phyloP scores from a whole-genome alignment of 2,113 vertebrate species.

The Channa argus region DNA sequence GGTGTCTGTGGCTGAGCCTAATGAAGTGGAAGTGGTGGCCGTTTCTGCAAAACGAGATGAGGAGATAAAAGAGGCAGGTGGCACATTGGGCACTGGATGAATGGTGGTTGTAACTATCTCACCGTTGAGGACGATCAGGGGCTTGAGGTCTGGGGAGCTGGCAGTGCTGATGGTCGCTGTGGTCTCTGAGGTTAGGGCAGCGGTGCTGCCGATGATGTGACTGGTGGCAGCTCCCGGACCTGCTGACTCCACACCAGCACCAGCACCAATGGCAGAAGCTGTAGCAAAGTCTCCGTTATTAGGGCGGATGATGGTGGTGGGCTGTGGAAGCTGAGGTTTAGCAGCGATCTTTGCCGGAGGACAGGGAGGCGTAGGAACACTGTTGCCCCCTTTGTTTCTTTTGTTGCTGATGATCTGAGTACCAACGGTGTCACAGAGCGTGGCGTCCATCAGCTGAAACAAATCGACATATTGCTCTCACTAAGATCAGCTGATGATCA shows the following conservation, averaged over 20 bases:
- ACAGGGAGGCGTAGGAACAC: slow-evolving; percentile 44
- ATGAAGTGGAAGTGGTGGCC: slow-evolving; percentile 49
- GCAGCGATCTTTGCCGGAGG: slow-evolving; percentile 68
- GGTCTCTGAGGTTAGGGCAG: slow-evolving; percentile 43
- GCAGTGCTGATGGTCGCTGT: slow-evolving; percentile 33
- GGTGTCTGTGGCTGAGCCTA: slow-evolving; percentile 29
- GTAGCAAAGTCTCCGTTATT: slow-evolving; percentile 52
- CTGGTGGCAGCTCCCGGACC: slow-evolving; percentile 16
- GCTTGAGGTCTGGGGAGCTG: slow-evolving; percentile 61
- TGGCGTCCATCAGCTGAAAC: slow-evolving; percentile 82
- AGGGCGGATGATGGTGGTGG: slow-evolving; percentile 41
- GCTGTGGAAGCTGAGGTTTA: slow-evolving; percentile 56
- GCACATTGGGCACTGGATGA: slow-evolving; percentile 61
- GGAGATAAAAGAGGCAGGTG: slow-evolving; percentile 60
- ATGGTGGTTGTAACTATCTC: slow-evolving; percentile 59
- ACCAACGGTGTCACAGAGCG: slow-evolving; percentile 77
- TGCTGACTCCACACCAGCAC: slow-evolving; percentile 20
- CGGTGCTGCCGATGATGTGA: slow-evolving; percentile 29
- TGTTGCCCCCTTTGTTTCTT: slow-evolving; percentile 40
- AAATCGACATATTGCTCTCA: not conserved
- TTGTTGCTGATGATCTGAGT: slow-evolving; percentile 72
- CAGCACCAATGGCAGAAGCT: not conserved
- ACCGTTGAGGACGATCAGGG: slow-evolving; percentile 69
- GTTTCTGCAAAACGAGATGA: slow-evolving; percentile 61
- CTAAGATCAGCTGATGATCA: not conserved